A percentile compares a stretch with the other conserved stretches of the same genome.
Evolutionary conservation across 2,797 vertebrate species (phyloP).

Genomic region (Chrysocyon brachyurus): DNA sequence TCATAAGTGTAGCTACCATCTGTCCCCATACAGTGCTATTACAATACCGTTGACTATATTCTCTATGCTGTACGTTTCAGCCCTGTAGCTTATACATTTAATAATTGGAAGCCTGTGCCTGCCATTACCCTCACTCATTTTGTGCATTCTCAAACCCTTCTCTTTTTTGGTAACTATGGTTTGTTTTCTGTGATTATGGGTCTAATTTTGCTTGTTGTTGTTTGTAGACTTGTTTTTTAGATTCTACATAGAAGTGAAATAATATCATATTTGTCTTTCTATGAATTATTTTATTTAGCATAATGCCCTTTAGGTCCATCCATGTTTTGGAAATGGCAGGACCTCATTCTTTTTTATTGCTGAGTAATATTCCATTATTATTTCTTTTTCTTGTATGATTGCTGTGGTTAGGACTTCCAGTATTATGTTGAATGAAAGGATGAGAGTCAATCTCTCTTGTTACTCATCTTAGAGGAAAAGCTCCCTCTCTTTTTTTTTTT

Average conservation of each 20-base stretch:
- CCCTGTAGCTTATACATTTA: background rate
- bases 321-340: background rate
- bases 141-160: background rate
- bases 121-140: background rate
- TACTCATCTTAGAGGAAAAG: too few relatives aligned
- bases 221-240: background rate
- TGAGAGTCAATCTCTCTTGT: too few relatives aligned
- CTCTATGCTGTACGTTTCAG: background rate
- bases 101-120: background rate
- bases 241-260: background rate
- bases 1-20: background rate
- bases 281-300: background rate
- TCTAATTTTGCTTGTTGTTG: background rate
- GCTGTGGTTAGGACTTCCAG: too few relatives aligned
- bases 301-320: background rate
- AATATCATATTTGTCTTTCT: background rate
- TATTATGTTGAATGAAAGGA: too few relatives aligned
- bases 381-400: too few relatives aligned
- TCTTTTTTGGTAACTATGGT: background rate
- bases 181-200: background rate
- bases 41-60: background rate
- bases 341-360: background rate
- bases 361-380: background rate
- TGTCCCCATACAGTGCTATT: background rate
- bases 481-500: too few relatives aligned